These are phyloP conservation scores for Riptortus pedestris DNA, from an alignment of 1,140 invertebrate species.

Conservation along the genomic window DNA sequence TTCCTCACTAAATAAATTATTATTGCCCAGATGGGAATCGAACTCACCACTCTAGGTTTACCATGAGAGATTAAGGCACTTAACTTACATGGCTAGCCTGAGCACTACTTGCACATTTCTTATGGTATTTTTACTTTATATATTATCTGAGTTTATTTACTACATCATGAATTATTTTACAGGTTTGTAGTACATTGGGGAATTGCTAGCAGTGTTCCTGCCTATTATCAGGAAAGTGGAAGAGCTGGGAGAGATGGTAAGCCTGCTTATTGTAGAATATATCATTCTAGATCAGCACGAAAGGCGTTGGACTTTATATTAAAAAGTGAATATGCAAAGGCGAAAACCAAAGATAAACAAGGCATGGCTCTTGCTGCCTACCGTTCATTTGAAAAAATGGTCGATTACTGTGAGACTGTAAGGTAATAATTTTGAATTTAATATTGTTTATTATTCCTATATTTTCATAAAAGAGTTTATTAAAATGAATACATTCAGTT, in stretches of 20 bases:
- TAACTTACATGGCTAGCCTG: too few species aligned
- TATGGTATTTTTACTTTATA: too few species aligned
- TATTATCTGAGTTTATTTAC: not conserved
- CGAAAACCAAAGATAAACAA: constrained; percentile 44
- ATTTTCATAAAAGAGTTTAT: constrained; percentile 12
- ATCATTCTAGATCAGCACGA: constrained; percentile 65
- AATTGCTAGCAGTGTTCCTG: constrained; percentile 64
- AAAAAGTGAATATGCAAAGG: constrained; percentile 51
- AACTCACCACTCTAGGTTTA: too few species aligned
- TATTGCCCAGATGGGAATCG: too few species aligned
- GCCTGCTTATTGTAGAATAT: constrained; percentile 48
- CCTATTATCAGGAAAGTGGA: constrained; percentile 52
- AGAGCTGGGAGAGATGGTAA: constrained; percentile 53
- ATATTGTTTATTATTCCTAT: constrained; percentile 16
- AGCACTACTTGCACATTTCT: too few species aligned
- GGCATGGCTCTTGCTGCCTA: constrained; percentile 49
- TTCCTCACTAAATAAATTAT: too few species aligned
- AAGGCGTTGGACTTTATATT: constrained; percentile 72
- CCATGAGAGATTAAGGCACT: too few species aligned
- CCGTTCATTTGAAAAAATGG: constrained; percentile 62
- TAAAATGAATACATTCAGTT: too few species aligned
- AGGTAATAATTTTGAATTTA: too few species aligned
- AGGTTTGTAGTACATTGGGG: constrained; percentile 90
- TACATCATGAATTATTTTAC: constrained; percentile 12
- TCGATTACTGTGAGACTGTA: constrained; percentile 62